These are phyloP conservation scores for Tribolium freemani DNA, from an alignment of 2,888 invertebrate species.

Conservation along the genomic window DNA sequence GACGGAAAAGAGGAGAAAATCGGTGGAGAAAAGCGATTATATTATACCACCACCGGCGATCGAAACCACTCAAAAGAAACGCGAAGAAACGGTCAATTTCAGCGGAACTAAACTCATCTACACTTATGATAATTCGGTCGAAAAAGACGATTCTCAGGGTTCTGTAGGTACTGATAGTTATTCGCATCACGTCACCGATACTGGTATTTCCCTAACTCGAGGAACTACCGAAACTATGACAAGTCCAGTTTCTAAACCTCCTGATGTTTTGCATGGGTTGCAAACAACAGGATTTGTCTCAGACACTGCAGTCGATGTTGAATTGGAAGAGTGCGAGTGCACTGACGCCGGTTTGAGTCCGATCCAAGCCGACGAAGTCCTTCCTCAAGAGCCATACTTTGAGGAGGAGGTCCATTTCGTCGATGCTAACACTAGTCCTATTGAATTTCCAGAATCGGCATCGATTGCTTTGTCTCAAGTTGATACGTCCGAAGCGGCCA, in stretches of 20 bases:
- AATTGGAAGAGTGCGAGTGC: conserved; percentile 70
- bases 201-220: conserved; percentile 71
- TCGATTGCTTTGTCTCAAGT: conserved; percentile 66
- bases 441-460: conserved; percentile 67
- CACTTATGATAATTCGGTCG: conserved; percentile 67
- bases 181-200: conserved; percentile 71
- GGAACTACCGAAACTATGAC: conserved; percentile 69
- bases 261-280: conserved; percentile 62
- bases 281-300: conserved; percentile 68
- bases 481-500: conserved; percentile 70
- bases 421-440: conserved; percentile 70
- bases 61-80: conserved; percentile 63
- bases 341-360: conserved; percentile 73
- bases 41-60: conserved; percentile 64
- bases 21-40: conserved; percentile 58
- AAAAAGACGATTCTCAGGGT: conserved; percentile 54
- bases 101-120: conserved; percentile 70
- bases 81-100: conserved; percentile 70
- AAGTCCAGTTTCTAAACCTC: conserved; percentile 65
- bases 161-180: conserved; percentile 69
- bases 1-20: conserved; percentile 64
- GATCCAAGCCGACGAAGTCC: conserved; percentile 70
- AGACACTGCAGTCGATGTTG: conserved; percentile 65
- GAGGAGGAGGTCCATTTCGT: conserved; percentile 67
- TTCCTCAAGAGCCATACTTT: conserved; percentile 62